Conservation (phyloP, 2,888 invertebrate species). For the Ormyrus pomaceus region DNA sequence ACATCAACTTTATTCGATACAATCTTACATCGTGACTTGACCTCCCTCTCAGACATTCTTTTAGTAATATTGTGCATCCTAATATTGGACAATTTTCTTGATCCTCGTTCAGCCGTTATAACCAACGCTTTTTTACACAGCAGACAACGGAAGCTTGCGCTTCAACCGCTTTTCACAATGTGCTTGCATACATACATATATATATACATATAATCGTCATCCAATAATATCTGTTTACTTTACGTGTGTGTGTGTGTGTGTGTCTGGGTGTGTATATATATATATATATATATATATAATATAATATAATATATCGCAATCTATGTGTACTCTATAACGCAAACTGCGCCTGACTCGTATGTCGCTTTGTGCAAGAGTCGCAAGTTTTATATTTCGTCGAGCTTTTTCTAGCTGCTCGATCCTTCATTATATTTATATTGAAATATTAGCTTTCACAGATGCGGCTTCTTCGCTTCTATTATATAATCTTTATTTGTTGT, state of each 20-base stretch:
- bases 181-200: constrained; percentile 44
- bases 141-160: constrained; percentile 1
- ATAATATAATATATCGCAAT: constrained; percentile 46
- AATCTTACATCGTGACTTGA: constrained; percentile 66
- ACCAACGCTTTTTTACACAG: constrained; percentile 5
- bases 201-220: constrained; percentile 42
- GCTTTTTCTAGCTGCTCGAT: background rate
- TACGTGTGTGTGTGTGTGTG: background rate
- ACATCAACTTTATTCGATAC: constrained; percentile 73
- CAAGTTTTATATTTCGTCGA: constrained; percentile 16
- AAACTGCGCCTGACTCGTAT: constrained; percentile 54
- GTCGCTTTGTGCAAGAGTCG: constrained; percentile 56
- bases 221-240: constrained; percentile 48
- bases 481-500: background rate
- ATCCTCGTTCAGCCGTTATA: constrained; percentile 18
- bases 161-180: background rate
- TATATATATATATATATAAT: constrained; percentile 42
- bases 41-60: constrained; percentile 55
- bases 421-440: constrained; percentile 7
- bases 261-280: constrained; percentile 7
- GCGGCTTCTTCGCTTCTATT: background rate
- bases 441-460: constrained; percentile 25
- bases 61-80: constrained; percentile 68
- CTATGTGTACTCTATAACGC: constrained; percentile 47
- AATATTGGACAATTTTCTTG: constrained; percentile 52